Conservation (phyloP, 2,113 vertebrate genomes). For the Ornithorhynchus anatinus region DNA sequence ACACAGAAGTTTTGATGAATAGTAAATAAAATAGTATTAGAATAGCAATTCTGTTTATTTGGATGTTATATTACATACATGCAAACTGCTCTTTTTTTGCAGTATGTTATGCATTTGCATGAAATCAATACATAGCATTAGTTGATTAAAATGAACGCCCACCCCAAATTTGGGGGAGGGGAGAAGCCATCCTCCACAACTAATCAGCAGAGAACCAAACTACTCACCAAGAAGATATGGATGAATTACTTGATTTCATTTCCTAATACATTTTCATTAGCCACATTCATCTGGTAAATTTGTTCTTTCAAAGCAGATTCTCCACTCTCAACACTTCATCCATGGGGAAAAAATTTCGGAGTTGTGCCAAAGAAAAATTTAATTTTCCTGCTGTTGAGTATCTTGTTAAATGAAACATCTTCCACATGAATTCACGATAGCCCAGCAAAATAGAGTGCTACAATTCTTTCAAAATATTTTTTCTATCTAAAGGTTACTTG, state of each 20-base stretch:
- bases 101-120: constrained; percentile 3
- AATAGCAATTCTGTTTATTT: too few species aligned
- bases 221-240: constrained; percentile 73
- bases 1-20: constrained; percentile 16
- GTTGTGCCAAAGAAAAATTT: constrained; percentile 42
- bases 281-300: constrained; percentile 74
- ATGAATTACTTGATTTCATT: constrained; percentile 76
- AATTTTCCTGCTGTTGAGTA: constrained; percentile 42
- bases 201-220: constrained; percentile 55
- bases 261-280: constrained; percentile 74
- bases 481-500: constrained; percentile 14
- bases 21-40: constrained; percentile 47
- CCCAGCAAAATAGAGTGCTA: constrained; percentile 3
- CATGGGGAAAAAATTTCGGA: constrained; percentile 57
- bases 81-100: background rate
- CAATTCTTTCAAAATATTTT: constrained; percentile 8
- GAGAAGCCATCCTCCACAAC: background rate
- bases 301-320: constrained; percentile 80
- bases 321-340: constrained; percentile 77
- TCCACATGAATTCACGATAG: constrained; percentile 22
- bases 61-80: constrained; percentile 39
- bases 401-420: constrained; percentile 22
- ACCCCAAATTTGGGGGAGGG: background rate
- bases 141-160: background rate
- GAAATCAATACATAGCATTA: constrained; percentile 15